Percentiles rank a stretch among this genome's conserved stretches.
These are phyloP conservation scores for Phocides pigmalion DNA, from an alignment of 1,140 invertebrate species.

Conservation along the genomic window DNA sequence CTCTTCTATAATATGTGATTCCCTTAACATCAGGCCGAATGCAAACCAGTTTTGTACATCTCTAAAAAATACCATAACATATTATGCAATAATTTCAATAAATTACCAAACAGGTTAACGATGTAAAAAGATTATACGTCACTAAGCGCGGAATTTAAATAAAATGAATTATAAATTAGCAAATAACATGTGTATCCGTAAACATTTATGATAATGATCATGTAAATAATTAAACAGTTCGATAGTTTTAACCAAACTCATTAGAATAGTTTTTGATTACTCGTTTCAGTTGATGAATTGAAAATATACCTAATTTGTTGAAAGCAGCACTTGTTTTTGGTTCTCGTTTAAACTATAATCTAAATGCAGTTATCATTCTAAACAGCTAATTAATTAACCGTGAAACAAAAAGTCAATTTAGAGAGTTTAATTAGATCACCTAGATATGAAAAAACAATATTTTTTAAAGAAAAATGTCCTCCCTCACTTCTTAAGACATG, in stretches of 20 bases:
- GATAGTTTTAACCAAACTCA: slow-evolving; percentile 33
- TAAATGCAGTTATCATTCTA: slow-evolving; percentile 17
- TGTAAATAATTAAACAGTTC: slow-evolving; percentile 32
- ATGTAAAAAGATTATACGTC: background rate
- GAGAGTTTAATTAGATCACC: too few species aligned
- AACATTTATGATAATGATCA: slow-evolving; percentile 34
- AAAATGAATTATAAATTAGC: slow-evolving; percentile 32
- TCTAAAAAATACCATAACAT: too few species aligned
- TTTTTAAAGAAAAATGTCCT: too few species aligned
- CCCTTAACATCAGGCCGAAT: too few species aligned
- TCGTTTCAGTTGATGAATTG: slow-evolving; percentile 12
- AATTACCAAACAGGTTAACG: background rate
- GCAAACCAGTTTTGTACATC: too few species aligned
- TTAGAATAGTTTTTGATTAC: slow-evolving; percentile 32
- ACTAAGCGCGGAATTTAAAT: slow-evolving; percentile 19
- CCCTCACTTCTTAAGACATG: too few species aligned
- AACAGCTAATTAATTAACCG: background rate
- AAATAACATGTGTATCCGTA: slow-evolving; percentile 25
- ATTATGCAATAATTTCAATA: background rate
- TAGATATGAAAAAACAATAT: too few species aligned
- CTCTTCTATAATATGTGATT: too few species aligned
- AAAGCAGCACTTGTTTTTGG: slow-evolving; percentile 5
- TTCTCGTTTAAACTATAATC: slow-evolving; percentile 12
- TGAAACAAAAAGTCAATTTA: too few species aligned
- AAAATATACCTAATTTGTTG: slow-evolving; percentile 17